Conservation (phyloP, 2,113 vertebrate genomes). For the Ctenomys sociabilis region DNA sequence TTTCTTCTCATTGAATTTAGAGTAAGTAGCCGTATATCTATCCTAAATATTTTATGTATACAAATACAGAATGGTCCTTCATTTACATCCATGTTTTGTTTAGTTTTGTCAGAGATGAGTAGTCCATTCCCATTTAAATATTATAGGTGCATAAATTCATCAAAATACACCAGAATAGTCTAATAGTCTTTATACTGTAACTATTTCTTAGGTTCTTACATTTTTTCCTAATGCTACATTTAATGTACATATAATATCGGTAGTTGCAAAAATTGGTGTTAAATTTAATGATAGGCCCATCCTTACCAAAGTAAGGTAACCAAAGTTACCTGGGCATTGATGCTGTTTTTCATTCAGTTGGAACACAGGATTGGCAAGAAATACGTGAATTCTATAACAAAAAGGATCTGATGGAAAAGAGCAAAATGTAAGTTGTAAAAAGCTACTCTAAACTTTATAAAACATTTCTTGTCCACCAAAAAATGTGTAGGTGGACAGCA, state of each 20-base stretch:
- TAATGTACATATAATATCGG: slow-evolving; percentile 29
- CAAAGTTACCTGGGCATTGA: background rate
- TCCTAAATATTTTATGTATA: too few species aligned
- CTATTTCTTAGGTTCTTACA: background rate
- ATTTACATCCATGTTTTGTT: too few species aligned
- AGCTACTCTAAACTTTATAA: slow-evolving; percentile 74
- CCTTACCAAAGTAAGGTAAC: background rate
- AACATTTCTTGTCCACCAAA: slow-evolving; percentile 77
- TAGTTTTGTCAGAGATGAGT: too few species aligned
- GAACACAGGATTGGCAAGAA: slow-evolving; percentile 49
- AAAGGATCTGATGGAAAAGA: slow-evolving; percentile 45
- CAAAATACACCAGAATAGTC: too few species aligned
- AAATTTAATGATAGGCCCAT: background rate
- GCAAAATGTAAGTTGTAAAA: slow-evolving; percentile 45
- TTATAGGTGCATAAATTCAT: too few species aligned
- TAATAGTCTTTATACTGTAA: background rate
- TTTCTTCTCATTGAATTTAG: too few species aligned
- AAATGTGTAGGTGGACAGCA: slow-evolving; percentile 82
- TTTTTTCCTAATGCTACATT: background rate
- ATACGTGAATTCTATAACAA: slow-evolving; percentile 33
- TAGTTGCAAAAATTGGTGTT: background rate
- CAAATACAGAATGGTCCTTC: too few species aligned
- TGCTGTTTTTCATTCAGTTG: background rate
- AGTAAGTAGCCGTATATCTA: too few species aligned
- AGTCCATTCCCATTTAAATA: too few species aligned